Percentiles rank a stretch among this genome's conserved stretches.
Evolutionary conservation across 2,888 invertebrate species (phyloP).

Genomic region (Aphodius granarius): DNA sequence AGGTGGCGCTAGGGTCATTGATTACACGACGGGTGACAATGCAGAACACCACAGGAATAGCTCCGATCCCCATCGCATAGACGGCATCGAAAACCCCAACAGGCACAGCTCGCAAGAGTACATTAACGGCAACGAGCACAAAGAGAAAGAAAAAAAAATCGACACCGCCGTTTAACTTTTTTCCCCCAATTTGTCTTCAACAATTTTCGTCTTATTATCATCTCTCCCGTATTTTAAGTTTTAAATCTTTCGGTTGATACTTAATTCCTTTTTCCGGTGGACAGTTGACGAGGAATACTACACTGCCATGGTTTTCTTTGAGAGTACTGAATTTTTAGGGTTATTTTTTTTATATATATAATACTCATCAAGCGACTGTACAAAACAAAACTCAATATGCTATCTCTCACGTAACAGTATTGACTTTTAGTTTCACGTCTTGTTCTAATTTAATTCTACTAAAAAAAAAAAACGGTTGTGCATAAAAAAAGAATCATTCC

Average conservation of each 20-base stretch:
- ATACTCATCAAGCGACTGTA: too few relatives aligned
- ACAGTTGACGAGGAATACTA: background rate
- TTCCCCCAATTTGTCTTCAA: background rate
- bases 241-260: background rate
- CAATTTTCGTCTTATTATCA: background rate
- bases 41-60: conserved; percentile 45
- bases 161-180: conserved; percentile 60
- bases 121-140: conserved; percentile 61
- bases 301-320: background rate
- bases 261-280: background rate
- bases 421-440: background rate
- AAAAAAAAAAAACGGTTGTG: background rate
- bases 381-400: background rate
- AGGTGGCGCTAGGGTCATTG: conserved; percentile 55
- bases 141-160: conserved; percentile 61
- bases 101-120: conserved; percentile 61
- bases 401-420: background rate
- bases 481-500: background rate
- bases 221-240: background rate
- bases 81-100: conserved; percentile 56
- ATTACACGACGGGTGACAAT: conserved; percentile 50
- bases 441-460: background rate
- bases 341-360: too few relatives aligned
- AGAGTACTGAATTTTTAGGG: background rate
- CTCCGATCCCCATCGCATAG: conserved; percentile 28